Evolutionary conservation across 2,797 vertebrate genomes (phyloP), one percentile per base, ranked within the genome.

Genomic region (Delichon dasypus): DNA sequence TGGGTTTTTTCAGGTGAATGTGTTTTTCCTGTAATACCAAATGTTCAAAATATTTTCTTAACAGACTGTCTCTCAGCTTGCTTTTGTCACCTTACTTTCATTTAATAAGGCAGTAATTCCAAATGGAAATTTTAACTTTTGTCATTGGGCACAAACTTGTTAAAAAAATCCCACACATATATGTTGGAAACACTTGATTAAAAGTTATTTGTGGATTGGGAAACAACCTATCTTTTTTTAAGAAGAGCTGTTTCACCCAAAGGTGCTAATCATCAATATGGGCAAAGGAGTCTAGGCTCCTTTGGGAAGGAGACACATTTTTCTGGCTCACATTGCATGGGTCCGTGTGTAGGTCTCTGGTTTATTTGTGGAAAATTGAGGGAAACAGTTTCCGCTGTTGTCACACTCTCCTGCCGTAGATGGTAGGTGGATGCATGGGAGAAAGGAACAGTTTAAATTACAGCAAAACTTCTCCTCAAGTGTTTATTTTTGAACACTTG

Each of bases 401-500:
- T 85, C 73, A 77, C 81, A 67, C n/a, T n/a, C 25, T 76, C 1
- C 2, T 53, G 54, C 51, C 58, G 1, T 61, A 68, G 81, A 75
- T 2, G 3, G 89, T 87, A 93, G 68, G 68, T 96, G 84, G 51
- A 42, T 92, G 75, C 78, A 87, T 70, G 85, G 87, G 72, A 96
- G 85, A 88, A 92, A 65, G 29, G 30, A 90, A 65, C 70, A 83
- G 89, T 93, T 95, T 92, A 89, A 95, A 68, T 42, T 75, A 72
- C 55, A 29, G 61, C 47, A 83, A 58, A 95, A 94, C 65, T 83
- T 93, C 48, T 88, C 65, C 62, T 65, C 15, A 47, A 92, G 72
- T 94, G 93, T 91, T 94, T 96, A 85, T 89, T 96, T 95, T 91
- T 4, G 22, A 89, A 91, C 82, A 83, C 88, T 94, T 13, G 13